Conservation (phyloP, 2,888 invertebrate species). For the Bombyx huttoni region DNA sequence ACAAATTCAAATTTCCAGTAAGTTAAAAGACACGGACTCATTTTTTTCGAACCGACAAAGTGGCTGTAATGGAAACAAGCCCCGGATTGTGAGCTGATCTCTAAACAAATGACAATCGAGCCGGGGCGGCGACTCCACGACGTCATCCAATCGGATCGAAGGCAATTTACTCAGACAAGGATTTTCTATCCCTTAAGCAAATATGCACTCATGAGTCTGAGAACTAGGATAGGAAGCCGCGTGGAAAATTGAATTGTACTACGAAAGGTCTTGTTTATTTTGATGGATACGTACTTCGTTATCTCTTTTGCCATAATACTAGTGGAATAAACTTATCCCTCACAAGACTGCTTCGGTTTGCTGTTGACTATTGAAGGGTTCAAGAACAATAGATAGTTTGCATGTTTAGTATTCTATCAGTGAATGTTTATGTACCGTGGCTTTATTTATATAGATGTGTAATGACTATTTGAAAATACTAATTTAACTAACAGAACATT, state of each 20-base stretch:
- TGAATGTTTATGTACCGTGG: neutral
- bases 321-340: neutral
- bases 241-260: conserved; percentile 51
- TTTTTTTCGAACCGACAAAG: conserved; percentile 21
- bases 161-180: conserved; percentile 47
- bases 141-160: conserved; percentile 48
- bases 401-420: neutral
- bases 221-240: conserved; percentile 36
- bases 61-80: conserved; percentile 21
- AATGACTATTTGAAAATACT: too few relatives aligned
- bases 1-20: conserved; percentile 1
- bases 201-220: conserved; percentile 47
- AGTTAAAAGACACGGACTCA: conserved; percentile 12
- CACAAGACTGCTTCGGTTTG: neutral
- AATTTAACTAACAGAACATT: too few relatives aligned
- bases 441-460: too few relatives aligned
- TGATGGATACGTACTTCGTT: conserved; percentile 5
- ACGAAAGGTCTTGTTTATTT: conserved; percentile 30
- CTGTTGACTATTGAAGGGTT: neutral
- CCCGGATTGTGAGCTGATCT: conserved; percentile 19
- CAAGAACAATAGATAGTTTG: neutral
- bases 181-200: conserved; percentile 51
- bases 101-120: conserved; percentile 43
- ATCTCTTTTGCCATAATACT: neutral
- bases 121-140: conserved; percentile 20